phyloP scores from a whole-genome alignment of 2,888 invertebrate species.

The Drosophila anomalipes region DNA sequence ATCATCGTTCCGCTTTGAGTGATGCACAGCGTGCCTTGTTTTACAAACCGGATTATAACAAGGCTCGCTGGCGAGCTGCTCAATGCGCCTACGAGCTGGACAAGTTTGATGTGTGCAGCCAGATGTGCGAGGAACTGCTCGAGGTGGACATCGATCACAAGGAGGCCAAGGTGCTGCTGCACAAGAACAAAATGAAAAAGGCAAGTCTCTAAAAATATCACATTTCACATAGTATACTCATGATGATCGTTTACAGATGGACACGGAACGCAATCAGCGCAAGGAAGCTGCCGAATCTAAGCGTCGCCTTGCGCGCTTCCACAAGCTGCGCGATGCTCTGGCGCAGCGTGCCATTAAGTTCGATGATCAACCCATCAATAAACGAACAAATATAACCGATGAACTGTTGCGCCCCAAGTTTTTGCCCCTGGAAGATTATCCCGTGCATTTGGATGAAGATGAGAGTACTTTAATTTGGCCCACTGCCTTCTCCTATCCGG shows the following conservation, averaged over 20 bases:
- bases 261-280: constrained; percentile 79
- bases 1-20: constrained; percentile 91
- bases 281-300: constrained; percentile 85
- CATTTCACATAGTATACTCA: neutral
- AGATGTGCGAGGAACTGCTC: constrained; percentile 90
- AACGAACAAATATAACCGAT: constrained; percentile 74
- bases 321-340: constrained; percentile 86
- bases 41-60: constrained; percentile 91
- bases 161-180: constrained; percentile 86
- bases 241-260: constrained; percentile 52
- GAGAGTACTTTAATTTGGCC: constrained; percentile 91
- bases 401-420: constrained; percentile 88
- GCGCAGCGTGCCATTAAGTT: constrained; percentile 86
- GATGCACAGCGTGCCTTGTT: constrained; percentile 93
- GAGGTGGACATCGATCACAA: constrained; percentile 87
- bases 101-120: constrained; percentile 90
- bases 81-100: constrained; percentile 89
- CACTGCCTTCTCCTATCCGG: constrained; percentile 94
- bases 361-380: constrained; percentile 86
- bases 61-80: constrained; percentile 91
- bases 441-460: constrained; percentile 88
- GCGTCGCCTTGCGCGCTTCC: constrained; percentile 84
- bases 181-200: constrained; percentile 86
- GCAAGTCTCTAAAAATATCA: constrained; percentile 55
- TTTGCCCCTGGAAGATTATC: constrained; percentile 88